Conservation (phyloP, 2,797 vertebrate genomes). For the Staurois parvus region DNA sequence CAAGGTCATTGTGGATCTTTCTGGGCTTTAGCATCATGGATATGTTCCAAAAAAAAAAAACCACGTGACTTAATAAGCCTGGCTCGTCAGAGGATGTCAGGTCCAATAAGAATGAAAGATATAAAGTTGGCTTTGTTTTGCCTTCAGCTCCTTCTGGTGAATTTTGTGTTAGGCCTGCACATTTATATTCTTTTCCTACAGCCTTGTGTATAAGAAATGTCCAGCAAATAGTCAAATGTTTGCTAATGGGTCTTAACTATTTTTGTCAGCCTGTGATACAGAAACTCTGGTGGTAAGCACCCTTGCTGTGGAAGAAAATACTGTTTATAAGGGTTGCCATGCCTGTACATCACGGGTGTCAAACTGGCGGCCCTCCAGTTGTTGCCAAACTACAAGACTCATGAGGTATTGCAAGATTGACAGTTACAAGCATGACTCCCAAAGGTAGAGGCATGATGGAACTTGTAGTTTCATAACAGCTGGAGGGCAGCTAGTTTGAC, state of each 20-base stretch:
- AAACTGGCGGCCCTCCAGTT: too few relatives aligned
- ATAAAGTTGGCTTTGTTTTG: not conserved
- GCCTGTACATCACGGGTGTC: too few relatives aligned
- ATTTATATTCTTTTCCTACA: not conserved
- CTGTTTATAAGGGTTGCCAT: too few relatives aligned
- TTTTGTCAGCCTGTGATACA: not conserved
- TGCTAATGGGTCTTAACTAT: not conserved
- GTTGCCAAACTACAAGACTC: too few relatives aligned
- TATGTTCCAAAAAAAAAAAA: not conserved
- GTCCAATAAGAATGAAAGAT: not conserved
- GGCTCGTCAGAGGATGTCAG: not conserved
- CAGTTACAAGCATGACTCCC: too few relatives aligned
- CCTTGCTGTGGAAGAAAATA: too few relatives aligned
- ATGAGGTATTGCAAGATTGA: too few relatives aligned
- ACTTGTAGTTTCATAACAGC: too few relatives aligned
- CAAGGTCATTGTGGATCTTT: conserved; percentile 96
- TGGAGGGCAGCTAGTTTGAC: too few relatives aligned
- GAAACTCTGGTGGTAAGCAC: too few relatives aligned
- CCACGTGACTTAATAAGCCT: not conserved
- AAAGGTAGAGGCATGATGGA: too few relatives aligned
- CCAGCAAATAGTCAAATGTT: not conserved
- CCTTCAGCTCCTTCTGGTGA: not conserved
- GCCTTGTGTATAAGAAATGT: not conserved
- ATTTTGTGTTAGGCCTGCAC: not conserved
- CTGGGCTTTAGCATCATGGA: conserved; percentile 80